Base-by-base conservation (phyloP, 2,797 vertebrate species). In the Enteromius argenteus region DNA sequence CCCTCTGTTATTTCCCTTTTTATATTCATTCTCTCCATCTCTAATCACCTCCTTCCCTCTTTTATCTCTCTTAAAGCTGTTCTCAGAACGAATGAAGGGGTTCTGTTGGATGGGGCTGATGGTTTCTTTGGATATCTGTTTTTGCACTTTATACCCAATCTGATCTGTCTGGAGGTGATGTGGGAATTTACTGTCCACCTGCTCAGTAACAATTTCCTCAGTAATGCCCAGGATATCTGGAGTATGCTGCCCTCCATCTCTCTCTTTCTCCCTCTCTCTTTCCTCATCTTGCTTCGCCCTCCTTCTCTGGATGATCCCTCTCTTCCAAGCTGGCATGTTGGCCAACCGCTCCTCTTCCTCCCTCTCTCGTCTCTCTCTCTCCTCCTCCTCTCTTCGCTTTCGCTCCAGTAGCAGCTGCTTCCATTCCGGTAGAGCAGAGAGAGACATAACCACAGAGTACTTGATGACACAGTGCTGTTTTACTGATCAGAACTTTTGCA, bases 321-420 rank as follows among this genome's bases (percentile, higher is more conserved):
- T 92, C 82, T 98, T 97, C 97, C 97, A 98, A 30, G 95, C 96
- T 0, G 97, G 97, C 94, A 98, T 96, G 90, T 92, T 96, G 79
- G 96, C 95, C 27, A 97, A 92, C 56, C 96, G 96, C 42, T 96
- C 93, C 87, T 95, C 94, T 85, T 97, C 96, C 15, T 96, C 96
- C 80, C 94, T 95, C 73, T 95, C 97, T 32, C 93, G 93, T 85
- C 92, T 94, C 39, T 95, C 96, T 23, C 94, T 86, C 3, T 95
- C 95, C 84, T 96, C 96, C 92, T 97, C 97, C 81, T 97, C 97
- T 91, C 93, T 94, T 88, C 96, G 92, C 88, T 96, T 96, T 78
- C 93, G 93, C 88, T 97, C 97, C 92, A 98, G 90, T 73, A 98
- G 93, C 88, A 97, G 95, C 79, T 96, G 95, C 87, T 98, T 98